Evolutionary conservation across 2,113 vertebrate genomes (phyloP).

Genomic region (Mesocricetus auratus): DNA sequence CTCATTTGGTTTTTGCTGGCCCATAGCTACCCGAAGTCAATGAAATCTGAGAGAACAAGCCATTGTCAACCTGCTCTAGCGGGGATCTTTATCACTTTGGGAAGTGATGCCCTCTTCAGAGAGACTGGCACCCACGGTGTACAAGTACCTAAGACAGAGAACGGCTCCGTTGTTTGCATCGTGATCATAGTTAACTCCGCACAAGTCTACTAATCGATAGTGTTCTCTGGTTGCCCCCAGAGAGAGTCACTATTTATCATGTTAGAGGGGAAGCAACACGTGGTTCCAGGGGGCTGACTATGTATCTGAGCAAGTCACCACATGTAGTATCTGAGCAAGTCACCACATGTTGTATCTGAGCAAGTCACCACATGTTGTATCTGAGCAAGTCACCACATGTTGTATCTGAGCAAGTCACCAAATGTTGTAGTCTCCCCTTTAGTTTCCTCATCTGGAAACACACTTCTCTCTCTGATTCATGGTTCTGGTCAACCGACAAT

Average conservation of each 20-base stretch:
- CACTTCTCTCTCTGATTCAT: background rate
- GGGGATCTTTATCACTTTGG: background rate
- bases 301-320: background rate
- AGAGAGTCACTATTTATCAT: slow-evolving; percentile 8
- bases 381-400: background rate
- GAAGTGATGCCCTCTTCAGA: slow-evolving; percentile 6
- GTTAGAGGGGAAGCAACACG: background rate
- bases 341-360: background rate
- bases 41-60: background rate
- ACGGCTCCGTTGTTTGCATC: background rate
- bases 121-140: background rate
- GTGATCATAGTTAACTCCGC: background rate
- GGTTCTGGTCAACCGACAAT: background rate
- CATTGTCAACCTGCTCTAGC: background rate
- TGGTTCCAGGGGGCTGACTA: background rate
- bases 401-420: background rate
- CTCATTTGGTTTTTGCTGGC: background rate
- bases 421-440: background rate
- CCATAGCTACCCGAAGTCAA: background rate
- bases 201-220: background rate
- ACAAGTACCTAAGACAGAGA: background rate
- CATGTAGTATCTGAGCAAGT: background rate
- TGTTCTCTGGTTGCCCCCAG: background rate
- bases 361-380: background rate
- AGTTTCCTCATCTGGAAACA: slow-evolving; percentile 57